These are phyloP conservation scores for Archaeoteleia sp. DNA, from an alignment of 2,888 invertebrate species.

Conservation along the genomic window DNA sequence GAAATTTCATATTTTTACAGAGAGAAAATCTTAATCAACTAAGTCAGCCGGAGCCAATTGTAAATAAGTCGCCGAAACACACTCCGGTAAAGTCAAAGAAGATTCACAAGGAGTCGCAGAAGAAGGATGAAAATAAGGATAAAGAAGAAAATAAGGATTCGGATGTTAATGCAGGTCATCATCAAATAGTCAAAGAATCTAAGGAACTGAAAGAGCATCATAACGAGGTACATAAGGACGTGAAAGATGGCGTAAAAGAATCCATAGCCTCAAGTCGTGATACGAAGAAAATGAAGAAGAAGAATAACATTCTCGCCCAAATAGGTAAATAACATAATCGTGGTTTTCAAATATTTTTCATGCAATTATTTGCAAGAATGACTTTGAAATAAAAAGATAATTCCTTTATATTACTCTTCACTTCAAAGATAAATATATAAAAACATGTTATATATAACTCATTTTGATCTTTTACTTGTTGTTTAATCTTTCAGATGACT, in stretches of 20 bases:
- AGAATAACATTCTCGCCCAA: conserved; percentile 78
- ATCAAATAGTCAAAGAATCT: conserved; percentile 65
- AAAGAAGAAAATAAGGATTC: conserved; percentile 67
- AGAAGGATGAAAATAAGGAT: conserved; percentile 63
- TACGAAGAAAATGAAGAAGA: conserved; percentile 78
- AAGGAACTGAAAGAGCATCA: conserved; percentile 64
- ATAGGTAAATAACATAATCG: conserved; percentile 73
- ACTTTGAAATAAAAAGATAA: too few relatives aligned
- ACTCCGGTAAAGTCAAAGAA: conserved; percentile 70
- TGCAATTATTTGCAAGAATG: not conserved
- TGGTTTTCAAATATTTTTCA: conserved; percentile 1
- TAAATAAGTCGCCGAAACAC: conserved; percentile 70
- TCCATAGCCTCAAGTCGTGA: conserved; percentile 61
- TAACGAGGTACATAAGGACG: conserved; percentile 60
- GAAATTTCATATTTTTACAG: conserved; percentile 54
- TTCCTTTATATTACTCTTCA: too few relatives aligned
- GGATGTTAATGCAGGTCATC: conserved; percentile 57
- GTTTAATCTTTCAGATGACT: too few relatives aligned
- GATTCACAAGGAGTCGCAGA: conserved; percentile 62
- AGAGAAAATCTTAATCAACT: conserved; percentile 66
- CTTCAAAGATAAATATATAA: too few relatives aligned
- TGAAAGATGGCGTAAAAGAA: conserved; percentile 60
- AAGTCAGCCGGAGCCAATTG: conserved; percentile 56
- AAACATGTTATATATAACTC: too few relatives aligned
- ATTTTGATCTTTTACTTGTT: too few relatives aligned